A percentile compares a stretch with the other conserved stretches of the same genome.
phyloP scores from a whole-genome alignment of 2,797 vertebrate genomes.

The Pipistrellus kuhlii region DNA sequence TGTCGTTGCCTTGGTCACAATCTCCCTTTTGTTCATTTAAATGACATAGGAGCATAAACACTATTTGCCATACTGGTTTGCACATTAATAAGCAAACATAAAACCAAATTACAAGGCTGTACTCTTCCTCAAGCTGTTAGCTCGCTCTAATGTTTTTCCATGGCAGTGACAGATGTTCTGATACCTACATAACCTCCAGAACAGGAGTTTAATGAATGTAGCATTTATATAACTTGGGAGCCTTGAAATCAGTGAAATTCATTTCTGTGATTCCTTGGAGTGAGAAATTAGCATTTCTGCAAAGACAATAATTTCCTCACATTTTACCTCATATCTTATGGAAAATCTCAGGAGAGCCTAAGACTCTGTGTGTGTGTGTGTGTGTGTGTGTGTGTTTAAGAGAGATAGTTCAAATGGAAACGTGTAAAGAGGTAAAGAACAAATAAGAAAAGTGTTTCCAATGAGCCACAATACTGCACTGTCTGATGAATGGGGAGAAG shows the following conservation, averaged over 20 bases:
- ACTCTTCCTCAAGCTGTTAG: conserved; percentile 55
- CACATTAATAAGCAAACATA: conserved; percentile 51
- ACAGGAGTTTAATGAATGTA: conserved; percentile 46
- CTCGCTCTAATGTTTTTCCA: conserved; percentile 14
- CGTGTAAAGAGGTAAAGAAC: background rate
- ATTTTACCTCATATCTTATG: conserved; percentile 45
- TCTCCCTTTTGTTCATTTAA: conserved; percentile 64
- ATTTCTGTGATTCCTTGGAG: conserved; percentile 63
- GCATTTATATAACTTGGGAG: conserved; percentile 59
- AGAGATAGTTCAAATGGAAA: background rate
- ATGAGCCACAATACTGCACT: background rate
- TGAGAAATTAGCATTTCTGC: conserved; percentile 68
- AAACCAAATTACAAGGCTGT: conserved; percentile 60
- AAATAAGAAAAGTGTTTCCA: background rate
- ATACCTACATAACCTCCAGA: conserved; percentile 56
- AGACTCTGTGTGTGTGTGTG: background rate
- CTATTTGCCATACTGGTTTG: conserved; percentile 23
- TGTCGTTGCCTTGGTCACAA: background rate
- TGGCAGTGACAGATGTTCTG: conserved; percentile 56
- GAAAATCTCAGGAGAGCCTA: conserved; percentile 50
- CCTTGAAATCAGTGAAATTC: conserved; percentile 59
- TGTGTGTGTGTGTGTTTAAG: too few species aligned
- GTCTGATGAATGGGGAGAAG: background rate
- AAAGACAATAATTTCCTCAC: conserved; percentile 73
- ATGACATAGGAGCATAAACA: conserved; percentile 16